Evolutionary conservation across 2,113 vertebrate genomes (phyloP).

Genomic region (Alligator mississippiensis): DNA sequence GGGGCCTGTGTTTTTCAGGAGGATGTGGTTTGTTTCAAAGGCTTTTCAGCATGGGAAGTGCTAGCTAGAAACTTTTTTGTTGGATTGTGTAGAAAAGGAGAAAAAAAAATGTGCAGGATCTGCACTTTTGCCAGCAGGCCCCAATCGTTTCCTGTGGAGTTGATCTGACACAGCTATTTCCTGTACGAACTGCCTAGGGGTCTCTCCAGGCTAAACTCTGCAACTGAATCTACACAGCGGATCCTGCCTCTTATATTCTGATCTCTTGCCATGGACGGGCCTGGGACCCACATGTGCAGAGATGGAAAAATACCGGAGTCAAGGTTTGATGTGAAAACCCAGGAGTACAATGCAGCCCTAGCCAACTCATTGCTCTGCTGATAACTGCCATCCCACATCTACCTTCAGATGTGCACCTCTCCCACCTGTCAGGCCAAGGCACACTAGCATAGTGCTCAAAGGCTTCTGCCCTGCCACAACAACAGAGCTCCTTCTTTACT

Average conservation of each 20-base stretch:
- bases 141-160: constrained; percentile 34
- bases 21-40: fast-evolving
- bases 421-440: not conserved
- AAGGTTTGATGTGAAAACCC: no score
- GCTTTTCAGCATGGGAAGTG: not conserved
- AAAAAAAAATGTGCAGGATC: constrained; percentile 64
- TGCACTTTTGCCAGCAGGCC: constrained; percentile 62
- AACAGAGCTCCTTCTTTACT: fast-evolving
- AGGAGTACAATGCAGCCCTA: not conserved
- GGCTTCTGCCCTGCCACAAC: not conserved
- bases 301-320: no score
- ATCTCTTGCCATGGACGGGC: fast-evolving
- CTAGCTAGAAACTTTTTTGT: not conserved
- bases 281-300: fast-evolving
- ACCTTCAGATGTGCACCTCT: not conserved
- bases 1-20: not conserved
- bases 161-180: not conserved
- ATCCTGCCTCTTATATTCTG: not conserved
- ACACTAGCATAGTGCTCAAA: not conserved
- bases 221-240: no score
- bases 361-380: fast-evolving
- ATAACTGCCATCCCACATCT: fast-evolving
- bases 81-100: constrained; percentile 44
- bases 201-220: not conserved
- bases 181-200: fast-evolving